phyloP scores from a whole-genome alignment of 2,888 invertebrate species.

The Vesta saturnalis region DNA sequence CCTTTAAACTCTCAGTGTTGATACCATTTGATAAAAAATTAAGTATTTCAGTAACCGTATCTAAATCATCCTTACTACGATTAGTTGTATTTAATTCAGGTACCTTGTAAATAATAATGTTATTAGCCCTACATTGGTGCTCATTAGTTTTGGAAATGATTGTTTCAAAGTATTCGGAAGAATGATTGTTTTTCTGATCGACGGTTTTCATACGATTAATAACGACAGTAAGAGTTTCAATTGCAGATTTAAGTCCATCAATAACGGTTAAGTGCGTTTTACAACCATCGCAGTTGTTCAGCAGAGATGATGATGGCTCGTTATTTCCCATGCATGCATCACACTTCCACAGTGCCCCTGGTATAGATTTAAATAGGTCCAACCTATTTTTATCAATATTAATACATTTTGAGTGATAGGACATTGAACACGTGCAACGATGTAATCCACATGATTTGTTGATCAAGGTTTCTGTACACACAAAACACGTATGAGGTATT shows the following conservation, averaged over 20 bases:
- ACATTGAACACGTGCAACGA: background rate
- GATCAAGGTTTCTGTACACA: background rate
- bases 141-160: background rate
- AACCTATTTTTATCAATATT: background rate
- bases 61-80: background rate
- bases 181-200: background rate
- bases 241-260: background rate
- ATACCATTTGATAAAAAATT: background rate
- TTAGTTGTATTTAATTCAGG: background rate
- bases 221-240: background rate
- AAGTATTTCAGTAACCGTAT: background rate
- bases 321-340: background rate
- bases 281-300: background rate
- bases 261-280: background rate
- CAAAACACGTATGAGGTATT: background rate
- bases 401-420: background rate
- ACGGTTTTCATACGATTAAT: background rate
- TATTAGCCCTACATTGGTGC: background rate
- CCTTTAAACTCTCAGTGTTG: background rate
- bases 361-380: background rate
- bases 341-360: background rate
- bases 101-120: background rate
- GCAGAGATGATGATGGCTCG: background rate
- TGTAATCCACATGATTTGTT: background rate
- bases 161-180: background rate